These are phyloP conservation scores for Argyra leucocephala DNA, from an alignment of 2,888 invertebrate genomes.

Conservation along the genomic window DNA sequence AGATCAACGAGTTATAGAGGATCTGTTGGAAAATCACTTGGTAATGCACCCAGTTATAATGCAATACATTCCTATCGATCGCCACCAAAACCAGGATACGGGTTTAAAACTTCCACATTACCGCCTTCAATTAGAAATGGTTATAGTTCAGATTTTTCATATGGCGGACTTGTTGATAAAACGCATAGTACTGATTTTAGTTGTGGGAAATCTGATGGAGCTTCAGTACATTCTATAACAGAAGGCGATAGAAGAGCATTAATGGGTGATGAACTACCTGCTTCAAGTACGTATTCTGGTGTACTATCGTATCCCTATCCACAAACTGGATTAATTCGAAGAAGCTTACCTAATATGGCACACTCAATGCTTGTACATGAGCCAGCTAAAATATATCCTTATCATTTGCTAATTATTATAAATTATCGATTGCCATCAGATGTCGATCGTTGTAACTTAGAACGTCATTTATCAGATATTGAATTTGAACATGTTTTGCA, in stretches of 20 bases:
- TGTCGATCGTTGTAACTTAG: constrained; percentile 90
- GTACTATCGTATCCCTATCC: constrained; percentile 53
- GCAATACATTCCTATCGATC: constrained; percentile 48
- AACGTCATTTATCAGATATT: constrained; percentile 90
- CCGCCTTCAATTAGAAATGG: constrained; percentile 52
- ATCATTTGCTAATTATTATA: constrained; percentile 87
- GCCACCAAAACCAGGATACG: constrained; percentile 70
- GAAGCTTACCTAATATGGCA: constrained; percentile 93
- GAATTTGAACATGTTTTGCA: constrained; percentile 95
- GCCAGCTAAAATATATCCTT: constrained; percentile 94
- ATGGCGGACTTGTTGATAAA: constrained; percentile 87
- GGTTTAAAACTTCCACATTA: constrained; percentile 64
- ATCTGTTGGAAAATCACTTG: constrained; percentile 59
- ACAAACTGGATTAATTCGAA: constrained; percentile 66
- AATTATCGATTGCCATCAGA: constrained; percentile 96
- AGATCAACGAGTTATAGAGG: constrained; percentile 63
- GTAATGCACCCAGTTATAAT: constrained; percentile 71
- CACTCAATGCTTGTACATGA: constrained; percentile 75
- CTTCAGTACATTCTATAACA: constrained; percentile 89
- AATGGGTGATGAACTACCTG: constrained; percentile 57
- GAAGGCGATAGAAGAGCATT: constrained; percentile 85
- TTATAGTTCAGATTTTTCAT: constrained; percentile 67
- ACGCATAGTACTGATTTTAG: constrained; percentile 94
- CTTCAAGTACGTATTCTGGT: constrained; percentile 66
- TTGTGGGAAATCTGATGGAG: constrained; percentile 93